Conservation (phyloP, 2,888 invertebrate genomes). For the Apantesis nais region DNA sequence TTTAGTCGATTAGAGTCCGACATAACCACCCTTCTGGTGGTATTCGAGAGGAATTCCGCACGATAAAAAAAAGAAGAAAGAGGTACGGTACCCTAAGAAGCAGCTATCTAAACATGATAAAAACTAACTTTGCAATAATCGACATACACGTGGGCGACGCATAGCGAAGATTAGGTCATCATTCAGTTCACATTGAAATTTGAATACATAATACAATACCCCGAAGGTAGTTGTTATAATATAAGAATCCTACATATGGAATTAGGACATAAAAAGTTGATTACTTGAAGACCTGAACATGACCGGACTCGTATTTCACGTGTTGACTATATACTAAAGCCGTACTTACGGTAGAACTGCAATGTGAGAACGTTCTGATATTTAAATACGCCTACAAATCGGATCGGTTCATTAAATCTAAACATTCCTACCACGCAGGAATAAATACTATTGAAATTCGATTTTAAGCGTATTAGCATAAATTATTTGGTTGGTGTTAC, state of each 20-base stretch:
- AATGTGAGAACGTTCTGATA: conserved; percentile 55
- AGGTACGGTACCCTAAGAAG: too few species aligned
- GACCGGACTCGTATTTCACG: conserved; percentile 29
- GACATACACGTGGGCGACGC: neutral
- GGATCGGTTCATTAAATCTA: conserved; percentile 30
- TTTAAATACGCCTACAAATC: conserved; percentile 54
- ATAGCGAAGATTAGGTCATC: neutral
- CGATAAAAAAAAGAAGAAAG: too few species aligned
- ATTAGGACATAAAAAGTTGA: conserved; percentile 6
- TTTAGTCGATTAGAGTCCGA: too few species aligned
- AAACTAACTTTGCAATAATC: neutral
- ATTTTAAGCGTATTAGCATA: conserved; percentile 49
- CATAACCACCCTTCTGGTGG: too few species aligned
- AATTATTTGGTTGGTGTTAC: conserved; percentile 43
- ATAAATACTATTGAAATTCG: conserved; percentile 35
- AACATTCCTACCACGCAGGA: conserved; percentile 40
- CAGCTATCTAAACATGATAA: neutral
- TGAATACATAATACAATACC: neutral
- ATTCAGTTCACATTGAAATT: neutral
- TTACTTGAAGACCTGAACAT: conserved; percentile 15
- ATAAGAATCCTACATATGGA: neutral
- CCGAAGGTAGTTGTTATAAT: neutral
- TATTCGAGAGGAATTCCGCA: too few species aligned
- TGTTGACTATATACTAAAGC: conserved; percentile 27
- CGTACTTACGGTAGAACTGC: conserved; percentile 32